Evolutionary conservation across 2,113 vertebrate species (phyloP), one percentile per base, ranked within the genome.

Genomic region (Protomyctophum bolini): DNA sequence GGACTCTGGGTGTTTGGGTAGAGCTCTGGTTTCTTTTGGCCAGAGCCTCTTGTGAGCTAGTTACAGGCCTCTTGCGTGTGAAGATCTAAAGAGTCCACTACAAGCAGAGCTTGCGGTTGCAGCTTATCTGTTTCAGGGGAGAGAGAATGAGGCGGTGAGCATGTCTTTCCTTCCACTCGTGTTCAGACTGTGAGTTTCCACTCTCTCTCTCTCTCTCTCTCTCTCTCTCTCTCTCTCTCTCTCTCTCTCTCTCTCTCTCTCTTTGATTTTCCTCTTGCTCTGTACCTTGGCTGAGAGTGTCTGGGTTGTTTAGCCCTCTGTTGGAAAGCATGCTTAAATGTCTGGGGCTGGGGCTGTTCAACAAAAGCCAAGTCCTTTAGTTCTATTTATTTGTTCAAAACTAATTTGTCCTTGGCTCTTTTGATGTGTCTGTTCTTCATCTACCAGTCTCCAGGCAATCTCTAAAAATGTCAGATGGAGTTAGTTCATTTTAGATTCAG

Each of bases 311-410:
- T 72, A 82, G 77, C 73, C 70, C 69, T 68, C 60, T 71, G 83
- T 74, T 87, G 81, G 74, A 86, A 84, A 89, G 81, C 83, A 87
- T 88, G 77, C 83, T 76, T 68, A 80, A 75, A 11, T 82, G 84
- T 90, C 87, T 86, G 83, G 75, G 76, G 28, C 70, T 72, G 65
- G 47, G 59, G 77, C 66, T 68, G 63, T 63, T 64, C 49, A 29
- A 76, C 58, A 76, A 66, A 70, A 65, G 66, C 64, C 56, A 73
- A 72, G 63, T 66, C 73, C 77, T 61, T 72, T 56, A 46, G 50
- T 77, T 84, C 61, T 79, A 80, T 87, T 82, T 83, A 75, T 90
- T 88, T 82, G 48, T 71, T 76, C 58, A 62, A 76, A 78, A 79
- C 60, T 67, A 65, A 69, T 83, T 80, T 76, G 66, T 86, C 79